Percentiles rank a stretch among this genome's conserved stretches.
phyloP scores from a whole-genome alignment of 2,113 vertebrate genomes.

The Danio rerio region GRCz12tu NC_133196.1:17910001-17910500 shows the following conservation, averaged over 20 bases:
- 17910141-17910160: too few species aligned
- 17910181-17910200: neutral
- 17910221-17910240: neutral
- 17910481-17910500: constrained; percentile 75
- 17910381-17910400: constrained; percentile 81
- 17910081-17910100: too few species aligned
- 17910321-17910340: constrained; percentile 69
- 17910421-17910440: constrained; percentile 60
- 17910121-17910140: too few species aligned
- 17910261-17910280: constrained; percentile 57
- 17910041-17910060: too few species aligned
- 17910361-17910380: constrained; percentile 70
- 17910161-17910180: neutral
- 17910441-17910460: constrained; percentile 74
- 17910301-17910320: constrained; percentile 51
- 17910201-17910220: neutral
- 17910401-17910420: constrained; percentile 44
- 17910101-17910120: too few species aligned
- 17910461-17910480: constrained; percentile 80
- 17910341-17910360: constrained; percentile 77
- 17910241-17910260: neutral
- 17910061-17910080: too few species aligned
- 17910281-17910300: constrained; percentile 70
- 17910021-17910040: too few species aligned
- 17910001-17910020: too few species aligned